Conservation (phyloP, 2,888 invertebrate species). For the Coleophora deauratella region DNA sequence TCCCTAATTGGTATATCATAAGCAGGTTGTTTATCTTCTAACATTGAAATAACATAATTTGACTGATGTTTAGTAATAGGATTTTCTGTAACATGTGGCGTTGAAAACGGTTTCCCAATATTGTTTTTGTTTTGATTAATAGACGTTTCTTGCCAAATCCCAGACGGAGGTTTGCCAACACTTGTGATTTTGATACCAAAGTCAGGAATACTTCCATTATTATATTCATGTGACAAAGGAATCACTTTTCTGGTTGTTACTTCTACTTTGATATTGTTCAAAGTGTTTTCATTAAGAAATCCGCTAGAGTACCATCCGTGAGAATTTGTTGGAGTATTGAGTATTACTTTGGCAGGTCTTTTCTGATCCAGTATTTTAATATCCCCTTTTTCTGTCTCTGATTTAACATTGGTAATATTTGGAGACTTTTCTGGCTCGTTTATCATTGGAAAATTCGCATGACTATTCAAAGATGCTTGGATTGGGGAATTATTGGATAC, state of each 20-base stretch:
- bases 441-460: slow-evolving; percentile 66
- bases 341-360: slow-evolving; percentile 49
- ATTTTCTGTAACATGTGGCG: slow-evolving; percentile 31
- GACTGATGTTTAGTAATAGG: slow-evolving; percentile 30
- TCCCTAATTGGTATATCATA: slow-evolving; percentile 66
- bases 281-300: slow-evolving; percentile 36
- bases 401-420: slow-evolving; percentile 25
- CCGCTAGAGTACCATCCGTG: slow-evolving; percentile 66
- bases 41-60: slow-evolving; percentile 48
- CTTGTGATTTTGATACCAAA: slow-evolving; percentile 58
- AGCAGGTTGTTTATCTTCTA: slow-evolving; percentile 45
- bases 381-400: slow-evolving; percentile 35
- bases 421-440: slow-evolving; percentile 35
- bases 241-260: slow-evolving; percentile 56
- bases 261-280: slow-evolving; percentile 50
- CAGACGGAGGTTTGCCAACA: slow-evolving; percentile 55
- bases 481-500: slow-evolving; percentile 18
- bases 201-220: slow-evolving; percentile 37
- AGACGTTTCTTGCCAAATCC: slow-evolving; percentile 39
- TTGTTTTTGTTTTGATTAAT: slow-evolving; percentile 29
- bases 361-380: slow-evolving; percentile 32
- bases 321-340: slow-evolving; percentile 56
- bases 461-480: slow-evolving; percentile 48
- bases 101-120: slow-evolving; percentile 54
- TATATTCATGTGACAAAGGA: slow-evolving; percentile 47